These are phyloP conservation scores for Heliconius erato DNA, from an alignment of 2,888 invertebrate species.

Conservation along the genomic window DNA sequence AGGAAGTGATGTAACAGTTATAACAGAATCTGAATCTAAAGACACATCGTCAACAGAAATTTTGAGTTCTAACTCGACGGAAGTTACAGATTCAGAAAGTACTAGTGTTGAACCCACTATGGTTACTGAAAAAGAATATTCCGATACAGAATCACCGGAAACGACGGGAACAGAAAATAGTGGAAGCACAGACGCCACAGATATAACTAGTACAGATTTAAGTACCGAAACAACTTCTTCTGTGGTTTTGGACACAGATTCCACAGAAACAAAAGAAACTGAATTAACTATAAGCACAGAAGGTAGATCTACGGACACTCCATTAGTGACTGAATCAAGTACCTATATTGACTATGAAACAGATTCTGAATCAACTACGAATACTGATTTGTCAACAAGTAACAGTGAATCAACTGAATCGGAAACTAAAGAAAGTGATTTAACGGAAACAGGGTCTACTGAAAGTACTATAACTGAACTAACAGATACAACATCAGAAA, in stretches of 20 bases:
- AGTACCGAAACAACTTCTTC: background rate
- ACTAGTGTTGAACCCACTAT: background rate
- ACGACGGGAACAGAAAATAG: background rate
- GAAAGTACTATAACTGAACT: constrained; percentile 26
- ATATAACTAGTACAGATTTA: background rate
- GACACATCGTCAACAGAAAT: constrained; percentile 33
- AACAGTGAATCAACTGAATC: background rate
- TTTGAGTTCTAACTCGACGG: background rate
- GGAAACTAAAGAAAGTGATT: constrained; percentile 2
- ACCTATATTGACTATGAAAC: constrained; percentile 1
- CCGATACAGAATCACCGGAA: background rate
- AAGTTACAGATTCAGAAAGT: background rate
- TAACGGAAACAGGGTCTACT: constrained; percentile 24
- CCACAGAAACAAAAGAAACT: constrained; percentile 5
- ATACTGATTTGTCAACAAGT: background rate
- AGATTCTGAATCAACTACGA: background rate
- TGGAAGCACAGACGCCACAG: background rate
- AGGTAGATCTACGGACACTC: background rate
- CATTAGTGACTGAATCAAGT: background rate
- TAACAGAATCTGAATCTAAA: constrained; percentile 3
- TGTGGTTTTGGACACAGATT: background rate
- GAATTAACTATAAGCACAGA: background rate
- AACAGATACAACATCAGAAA: constrained; percentile 22
- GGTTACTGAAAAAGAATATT: background rate
- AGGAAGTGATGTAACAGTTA: constrained; percentile 10